Base-by-base conservation (phyloP, 2,797 vertebrate genomes). In the Halcyon badia region DNA sequence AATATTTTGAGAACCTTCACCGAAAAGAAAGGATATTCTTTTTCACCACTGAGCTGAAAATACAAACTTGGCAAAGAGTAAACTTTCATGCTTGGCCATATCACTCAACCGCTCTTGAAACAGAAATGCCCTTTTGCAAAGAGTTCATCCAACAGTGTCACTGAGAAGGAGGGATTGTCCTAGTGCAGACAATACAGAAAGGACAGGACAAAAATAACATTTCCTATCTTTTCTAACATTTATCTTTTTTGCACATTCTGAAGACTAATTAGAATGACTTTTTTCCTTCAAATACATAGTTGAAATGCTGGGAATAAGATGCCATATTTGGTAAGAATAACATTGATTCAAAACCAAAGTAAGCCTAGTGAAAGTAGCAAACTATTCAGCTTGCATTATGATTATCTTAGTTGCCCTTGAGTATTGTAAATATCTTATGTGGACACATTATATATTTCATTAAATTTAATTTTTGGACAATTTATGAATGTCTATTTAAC, bases 11-110 rank as follows among this genome's bases (percentile, higher is more conserved):
- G 78, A 93, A 77, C 41, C 70, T 70, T 75, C 61, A 42, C 21
- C 81, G 48, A 91, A 66, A 68, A 89, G 19, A 85, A 83, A 54
- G 73, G 35, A 37, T 87, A 90, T 87, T 89, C 41, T 97, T 91
- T 86, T 94, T 51, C 65, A 70, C n/a, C 41, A 76, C 76, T 95
- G 71, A 94, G 66, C 60, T 75, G 72, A 70, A 97, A 93, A 76
- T 14, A 37, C 11, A 41, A 58, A 91, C 46, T 85, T 90, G 81
- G 80, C 86, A 87, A 60, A 49, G 71, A 94, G 37, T 24, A 83
- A 87, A 84, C 64, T 33, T 21, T 84, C 80, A 26, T 79, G 64
- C 41, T 91, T 88, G 92, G 64, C 76, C 28, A 31, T 66, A 71
- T 80, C 80, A 54, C 49, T 73, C 62, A 41, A 44, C 60, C 26